Base-by-base conservation (phyloP, 2,797 vertebrate genomes). In the Mormyrops boulengeri region DNA sequence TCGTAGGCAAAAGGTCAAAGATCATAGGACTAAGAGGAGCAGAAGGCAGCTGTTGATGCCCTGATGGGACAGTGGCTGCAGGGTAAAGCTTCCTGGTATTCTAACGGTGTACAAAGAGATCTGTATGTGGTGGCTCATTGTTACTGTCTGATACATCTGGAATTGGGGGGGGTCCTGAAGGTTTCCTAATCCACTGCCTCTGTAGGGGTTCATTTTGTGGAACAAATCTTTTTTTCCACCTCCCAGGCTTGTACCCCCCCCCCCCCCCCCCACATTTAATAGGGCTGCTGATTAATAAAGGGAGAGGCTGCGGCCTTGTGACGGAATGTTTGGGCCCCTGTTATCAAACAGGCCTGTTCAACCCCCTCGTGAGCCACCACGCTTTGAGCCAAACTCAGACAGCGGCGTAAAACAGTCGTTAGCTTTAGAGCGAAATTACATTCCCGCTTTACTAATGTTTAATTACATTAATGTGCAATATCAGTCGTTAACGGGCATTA, bases 391-490 rank as follows among this genome's bases (percentile, higher is more conserved):
- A 90, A 91, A 87, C 88, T 91, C 89, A 88, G 90, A 7, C 50
- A 89, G 89, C 89, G 91, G 92, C 62, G 91, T 92, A 93, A 93
- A 92, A 90, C 90, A 92, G 92, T 93, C 90, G 89, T 92, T 92
- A 92, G 90, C 91, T 88, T 88, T 92, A 91, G 91, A 92, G 90
- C 89, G 90, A 91, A 93, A 93, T 93, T 91, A 92, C 93, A 91
- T 92, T 92, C 92, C 89, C 90, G 92, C 91, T 94, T 94, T 92
- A 93, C 93, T 93, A 93, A 94, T 94, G 94, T 95, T 96, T 96
- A 96, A 96, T 96, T 96, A 96, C 95, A 96, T 96, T 96, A 96
- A 96, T 96, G 95, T 95, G 95, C 95, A 94, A 94, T 95, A 95
- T 95, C 93, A 95, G 93, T 95, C 95, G 93, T 96, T 95, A 96